Evolutionary conservation across 2,888 invertebrate species (phyloP), one percentile per base, ranked within the genome.

Genomic region (Tachina fera): DNA sequence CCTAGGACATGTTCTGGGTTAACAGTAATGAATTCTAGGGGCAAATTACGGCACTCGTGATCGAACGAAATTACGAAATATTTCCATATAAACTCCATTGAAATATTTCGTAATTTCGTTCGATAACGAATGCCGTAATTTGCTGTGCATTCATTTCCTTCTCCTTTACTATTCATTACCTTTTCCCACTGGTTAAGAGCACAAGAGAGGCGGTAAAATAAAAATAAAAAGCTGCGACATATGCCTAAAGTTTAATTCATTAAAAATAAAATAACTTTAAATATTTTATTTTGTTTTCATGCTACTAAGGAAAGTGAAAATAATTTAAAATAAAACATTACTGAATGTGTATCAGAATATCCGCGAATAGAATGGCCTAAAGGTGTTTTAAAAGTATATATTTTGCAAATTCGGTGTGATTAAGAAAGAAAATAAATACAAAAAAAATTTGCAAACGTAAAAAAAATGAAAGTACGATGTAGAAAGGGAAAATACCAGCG

Each of bases 171-270:
- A n/a, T n/a, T n/a, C n/a, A n/a, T n/a, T n/a, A n/a, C n/a, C n/a
- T n/a, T n/a, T 13, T 45, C 39, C 13, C n/a, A 16, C 16, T 43
- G 22, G 11, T 47, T 76, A 5, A 41, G 39, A 16, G 1, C 22
- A 31, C 6, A 6, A n/a, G 1, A 47, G 22, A 39, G 49, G n/a
- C 5, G 49, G 11, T 3, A 61, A 56, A 65, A 31, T 1, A 2
- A 31, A 60, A 13, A 16, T 56, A 67, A 39, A 39, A 16, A 43
- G 11, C 1, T n/a, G 16, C 13, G 83, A 76, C 79, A 72, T 79
- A 16, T 83, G 83, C 71, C 65, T 79, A 86, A 83, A 76, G 83
- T 86, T 79, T 71, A 86, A 76, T 86, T 79, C 58, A 61, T 31
- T 31, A 71, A 51, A 70, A 76, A 81, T 49, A 43, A 70, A 76